These are phyloP conservation scores for Chloroceryle amazona DNA, from an alignment of 2,797 vertebrate genomes.

Conservation along the genomic window DNA sequence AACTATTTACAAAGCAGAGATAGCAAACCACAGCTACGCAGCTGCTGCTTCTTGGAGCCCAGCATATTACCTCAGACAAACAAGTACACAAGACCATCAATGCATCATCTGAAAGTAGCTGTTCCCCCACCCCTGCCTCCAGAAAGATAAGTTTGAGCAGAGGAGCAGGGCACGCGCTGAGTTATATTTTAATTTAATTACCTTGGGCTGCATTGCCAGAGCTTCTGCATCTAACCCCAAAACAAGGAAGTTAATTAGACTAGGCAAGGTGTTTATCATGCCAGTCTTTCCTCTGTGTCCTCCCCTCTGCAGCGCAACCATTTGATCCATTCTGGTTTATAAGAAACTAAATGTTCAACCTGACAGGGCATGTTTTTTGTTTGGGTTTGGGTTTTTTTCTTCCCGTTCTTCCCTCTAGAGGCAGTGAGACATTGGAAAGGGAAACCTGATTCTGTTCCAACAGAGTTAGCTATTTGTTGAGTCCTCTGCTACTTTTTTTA, in stretches of 20 bases:
- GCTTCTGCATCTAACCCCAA: neutral
- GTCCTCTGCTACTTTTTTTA: fast-evolving
- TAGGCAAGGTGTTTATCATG: fast-evolving
- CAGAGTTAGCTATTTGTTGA: neutral
- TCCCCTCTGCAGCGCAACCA: neutral
- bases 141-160: neutral
- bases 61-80: fast-evolving
- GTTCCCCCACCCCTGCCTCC: neutral
- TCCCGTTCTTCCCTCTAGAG: neutral
- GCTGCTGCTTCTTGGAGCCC: fast-evolving
- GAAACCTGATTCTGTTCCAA: neutral
- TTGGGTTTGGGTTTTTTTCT: neutral
- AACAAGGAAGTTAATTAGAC: neutral
- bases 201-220: neutral
- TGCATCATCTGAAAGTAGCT: neutral
- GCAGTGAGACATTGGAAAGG: neutral
- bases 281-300: fast-evolving
- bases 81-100: neutral
- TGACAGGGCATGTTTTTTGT: neutral
- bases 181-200: neutral
- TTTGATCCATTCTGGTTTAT: neutral
- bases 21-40: neutral
- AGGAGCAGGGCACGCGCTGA: neutral
- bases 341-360: neutral
- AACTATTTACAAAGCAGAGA: neutral